These are phyloP conservation scores for Eilema sororculum DNA, from an alignment of 2,888 invertebrate species.

Conservation along the genomic window DNA sequence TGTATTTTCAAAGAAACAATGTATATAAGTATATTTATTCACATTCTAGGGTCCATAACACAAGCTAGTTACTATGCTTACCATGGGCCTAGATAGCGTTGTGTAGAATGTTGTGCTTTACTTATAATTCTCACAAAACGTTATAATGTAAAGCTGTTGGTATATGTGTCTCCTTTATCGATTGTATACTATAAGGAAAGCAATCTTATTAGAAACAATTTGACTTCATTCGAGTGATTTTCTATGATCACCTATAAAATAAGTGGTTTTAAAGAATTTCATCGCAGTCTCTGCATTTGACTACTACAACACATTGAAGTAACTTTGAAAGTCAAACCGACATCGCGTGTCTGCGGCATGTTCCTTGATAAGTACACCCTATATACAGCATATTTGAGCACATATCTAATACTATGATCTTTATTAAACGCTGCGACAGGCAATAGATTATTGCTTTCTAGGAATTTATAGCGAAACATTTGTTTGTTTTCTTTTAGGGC, in stretches of 20 bases:
- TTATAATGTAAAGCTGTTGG: no score
- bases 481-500: not conserved
- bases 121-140: no score
- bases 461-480: not conserved
- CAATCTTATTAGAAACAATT: no score
- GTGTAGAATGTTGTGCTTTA: no score
- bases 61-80: no score
- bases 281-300: not conserved
- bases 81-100: no score
- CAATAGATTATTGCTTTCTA: not conserved
- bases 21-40: no score
- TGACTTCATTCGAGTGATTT: not conserved
- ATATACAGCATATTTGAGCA: not conserved
- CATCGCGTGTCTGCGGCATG: constrained; percentile 13
- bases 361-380: constrained; percentile 4
- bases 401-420: constrained; percentile 8
- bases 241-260: not conserved
- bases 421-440: constrained; percentile 7
- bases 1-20: no score
- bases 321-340: constrained; percentile 18
- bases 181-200: no score
- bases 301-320: constrained; percentile 6
- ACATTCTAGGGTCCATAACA: no score
- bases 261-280: not conserved
- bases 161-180: no score